Base-by-base conservation (phyloP, 2,888 invertebrate species). In the Acronicta leporina region DNA sequence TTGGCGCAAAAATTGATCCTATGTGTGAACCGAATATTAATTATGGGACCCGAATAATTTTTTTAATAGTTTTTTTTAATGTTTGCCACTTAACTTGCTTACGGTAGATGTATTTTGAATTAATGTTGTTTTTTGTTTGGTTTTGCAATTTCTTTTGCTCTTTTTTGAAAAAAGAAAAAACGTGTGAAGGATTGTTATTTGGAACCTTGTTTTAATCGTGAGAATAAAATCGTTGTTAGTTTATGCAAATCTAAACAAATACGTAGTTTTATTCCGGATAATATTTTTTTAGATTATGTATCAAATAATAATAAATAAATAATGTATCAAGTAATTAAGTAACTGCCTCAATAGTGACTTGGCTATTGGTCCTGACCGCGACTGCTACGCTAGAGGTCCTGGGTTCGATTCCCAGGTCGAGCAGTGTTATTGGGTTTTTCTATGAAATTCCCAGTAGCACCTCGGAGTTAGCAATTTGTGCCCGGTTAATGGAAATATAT, bases 1-100 rank as follows among this genome's bases (percentile, higher is more conserved):
- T 43, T 66, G 61, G 52, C 16, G 20, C 57, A 51, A 75, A 73
- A 74, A 69, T 79, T 80, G 74, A 85, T 79, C 78, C 78, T 63
- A 75, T 77, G 81, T 86, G 87, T 81, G 87, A 87, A 87, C 84
- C 67, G 84, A 82, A 83, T 85, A 76, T 73, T 72, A 81, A 83
- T 76, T 76, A 61, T 67, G 74, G 63, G 63, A 77, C 68, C 66
- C 63, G 42, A 61, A 52, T 64, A 3, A 55, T 66, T 79, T 77
- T 77, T 76, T 73, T 57, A 45, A 16, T 44, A 27, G 20, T 25
- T 66, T 68, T 73, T 84, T 85, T 72, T 68, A 59, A 63, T 80
- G 68, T 81, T 80, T 80, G 77, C 82, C 84, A 87, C 87, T 84
- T 85, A 85, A 84, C 84, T 85, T 74, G 61, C 69, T 83, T 75